Evolutionary conservation across 2,113 vertebrate genomes (phyloP), one percentile per base, ranked within the genome.

Genomic region (Mohoua ochrocephala): DNA sequence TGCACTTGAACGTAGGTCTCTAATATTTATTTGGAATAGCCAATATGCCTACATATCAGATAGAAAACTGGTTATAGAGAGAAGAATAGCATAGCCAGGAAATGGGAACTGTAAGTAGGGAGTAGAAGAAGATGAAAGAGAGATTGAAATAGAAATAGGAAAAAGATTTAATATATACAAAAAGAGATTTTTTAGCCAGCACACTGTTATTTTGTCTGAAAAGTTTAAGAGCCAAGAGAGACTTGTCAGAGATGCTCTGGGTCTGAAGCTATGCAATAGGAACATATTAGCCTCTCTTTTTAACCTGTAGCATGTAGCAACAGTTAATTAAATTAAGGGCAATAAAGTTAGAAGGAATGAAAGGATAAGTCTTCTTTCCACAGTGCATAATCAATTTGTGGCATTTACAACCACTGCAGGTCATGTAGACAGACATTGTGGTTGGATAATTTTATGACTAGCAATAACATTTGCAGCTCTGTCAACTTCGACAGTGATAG

Each of bases 391-490:
- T 91, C 54, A 91, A 78, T 71, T 76, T 90, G 63, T 91, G 52
- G 56, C 77, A 87, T 91, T 91, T 84, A 93, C 45, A 94, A 45
- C 30, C 35, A 78, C 22, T 91, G 63, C 17, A 91, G 92, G 60
- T 91, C 45, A 30, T 60, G 41, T 83, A 91, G 94, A 82, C 60
- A 89, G 91, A 87, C 65, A 84, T 49, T 80, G 47, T 92, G 54
- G 71, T 71, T 94, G 75, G 15, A 49, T 88, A 93, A 94, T 80
- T 93, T 97, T 94, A 91, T 73, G 67, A 82, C 59, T 84, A 92
- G 78, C 71, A 87, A 92, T 96, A 96, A 95, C 89, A 89, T 92
- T 80, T 97, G 65, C 81, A 85, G 53, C 53, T 95, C 80, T 91
- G 74, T 85, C 92, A 97, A 84, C 65, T 54, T 87, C 59, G 42